phyloP scores from a whole-genome alignment of 1,140 invertebrate species.

The Magallana gigas region DNA sequence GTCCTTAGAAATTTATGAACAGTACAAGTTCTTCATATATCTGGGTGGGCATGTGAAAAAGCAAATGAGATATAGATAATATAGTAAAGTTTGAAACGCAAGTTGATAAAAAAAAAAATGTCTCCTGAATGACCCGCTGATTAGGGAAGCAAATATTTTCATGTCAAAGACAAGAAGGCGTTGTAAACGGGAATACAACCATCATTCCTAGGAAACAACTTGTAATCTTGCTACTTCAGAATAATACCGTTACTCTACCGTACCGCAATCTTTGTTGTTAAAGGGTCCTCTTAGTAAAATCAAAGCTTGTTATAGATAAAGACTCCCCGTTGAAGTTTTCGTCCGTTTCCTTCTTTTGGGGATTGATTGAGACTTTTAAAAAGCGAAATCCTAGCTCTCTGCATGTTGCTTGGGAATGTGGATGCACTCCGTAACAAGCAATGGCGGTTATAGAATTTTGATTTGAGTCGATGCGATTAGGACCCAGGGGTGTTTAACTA shows the following conservation, averaged over 20 bases:
- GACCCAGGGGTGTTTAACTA: background rate
- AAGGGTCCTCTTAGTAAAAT: background rate
- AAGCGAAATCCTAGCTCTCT: background rate
- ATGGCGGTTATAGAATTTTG: background rate
- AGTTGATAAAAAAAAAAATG: background rate
- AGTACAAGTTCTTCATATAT: background rate
- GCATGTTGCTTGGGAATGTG: background rate
- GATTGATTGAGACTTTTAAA: background rate
- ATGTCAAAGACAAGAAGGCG: background rate
- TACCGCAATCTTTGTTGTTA: background rate
- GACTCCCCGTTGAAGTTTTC: conserved; percentile 4
- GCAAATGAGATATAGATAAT: background rate
- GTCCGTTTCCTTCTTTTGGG: conserved; percentile 3
- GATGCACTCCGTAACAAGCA: conserved; percentile 11
- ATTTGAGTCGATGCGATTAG: conserved; percentile 1
- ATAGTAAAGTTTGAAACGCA: background rate
- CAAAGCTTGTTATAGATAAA: background rate
- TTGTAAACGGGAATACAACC: background rate
- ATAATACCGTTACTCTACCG: background rate
- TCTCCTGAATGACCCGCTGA: background rate
- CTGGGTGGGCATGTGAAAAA: background rate
- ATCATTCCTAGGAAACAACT: background rate
- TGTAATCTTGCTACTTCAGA: conserved; percentile 30
- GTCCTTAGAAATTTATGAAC: background rate
- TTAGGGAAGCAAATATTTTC: conserved; percentile 18